A percentile compares a stretch with the other conserved stretches of the same genome.
Evolutionary conservation across 2,797 vertebrate genomes (phyloP).

Genomic region (Channa striata): DNA sequence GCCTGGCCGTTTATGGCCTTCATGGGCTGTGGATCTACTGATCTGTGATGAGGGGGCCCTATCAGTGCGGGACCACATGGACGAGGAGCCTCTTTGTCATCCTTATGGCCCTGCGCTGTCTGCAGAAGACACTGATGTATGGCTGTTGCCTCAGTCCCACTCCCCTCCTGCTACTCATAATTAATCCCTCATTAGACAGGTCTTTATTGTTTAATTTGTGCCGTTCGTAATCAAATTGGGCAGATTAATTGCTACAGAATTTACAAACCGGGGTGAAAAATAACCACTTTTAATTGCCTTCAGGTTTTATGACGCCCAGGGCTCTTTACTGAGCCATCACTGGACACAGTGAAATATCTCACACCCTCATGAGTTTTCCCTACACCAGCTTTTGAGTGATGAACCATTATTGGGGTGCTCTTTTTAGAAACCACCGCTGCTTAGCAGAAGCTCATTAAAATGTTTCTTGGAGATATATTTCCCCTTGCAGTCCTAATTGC

Average conservation of each 20-base stretch:
- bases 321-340: constrained; percentile 84
- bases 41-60: constrained; percentile 94
- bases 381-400: constrained; percentile 86
- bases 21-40: constrained; percentile 95
- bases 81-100: constrained; percentile 92
- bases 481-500: constrained; percentile 86
- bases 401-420: constrained; percentile 72
- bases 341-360: constrained; percentile 90
- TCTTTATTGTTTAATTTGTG: constrained; percentile 99
- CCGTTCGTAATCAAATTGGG: constrained; percentile 99
- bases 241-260: constrained; percentile 99
- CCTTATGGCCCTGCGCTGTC: constrained; percentile 89
- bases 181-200: constrained; percentile 99
- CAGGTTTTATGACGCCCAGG: constrained; percentile 85
- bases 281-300: constrained; percentile 88
- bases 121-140: constrained; percentile 91
- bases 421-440: constrained; percentile 87
- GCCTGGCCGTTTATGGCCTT: constrained; percentile 86
- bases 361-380: constrained; percentile 66
- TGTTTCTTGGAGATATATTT: constrained; percentile 92
- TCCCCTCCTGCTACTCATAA: constrained; percentile 95
- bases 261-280: constrained; percentile 92
- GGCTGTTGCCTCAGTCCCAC: constrained; percentile 85
- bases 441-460: constrained; percentile 91
- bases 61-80: constrained; percentile 97